phyloP scores from a whole-genome alignment of 2,113 vertebrate genomes.

The Periophthalmodon schlosseri region DNA sequence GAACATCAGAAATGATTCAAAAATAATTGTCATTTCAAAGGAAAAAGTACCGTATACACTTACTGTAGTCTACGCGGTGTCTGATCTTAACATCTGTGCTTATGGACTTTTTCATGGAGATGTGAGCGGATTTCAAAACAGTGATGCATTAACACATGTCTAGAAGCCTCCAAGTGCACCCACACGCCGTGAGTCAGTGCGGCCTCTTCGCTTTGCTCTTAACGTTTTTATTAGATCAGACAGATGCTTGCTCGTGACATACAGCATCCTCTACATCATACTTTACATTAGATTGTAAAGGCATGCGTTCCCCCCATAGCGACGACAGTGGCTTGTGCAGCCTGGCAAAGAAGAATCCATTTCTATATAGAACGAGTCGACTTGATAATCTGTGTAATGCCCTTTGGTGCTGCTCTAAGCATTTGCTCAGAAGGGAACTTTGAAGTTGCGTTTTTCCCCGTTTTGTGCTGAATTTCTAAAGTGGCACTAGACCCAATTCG shows the following conservation, averaged over 20 bases:
- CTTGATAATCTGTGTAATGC: constrained; percentile 70
- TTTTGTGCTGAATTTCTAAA: constrained; percentile 62
- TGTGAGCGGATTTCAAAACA: constrained; percentile 13
- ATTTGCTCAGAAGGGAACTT: constrained; percentile 67
- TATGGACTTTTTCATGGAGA: neutral
- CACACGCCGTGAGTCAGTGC: constrained; percentile 48
- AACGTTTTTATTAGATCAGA: constrained; percentile 64
- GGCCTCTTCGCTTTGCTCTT: constrained; percentile 38
- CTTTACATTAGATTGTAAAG: constrained; percentile 28
- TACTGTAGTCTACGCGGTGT: neutral
- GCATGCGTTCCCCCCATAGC: neutral
- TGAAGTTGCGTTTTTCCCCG: constrained; percentile 52
- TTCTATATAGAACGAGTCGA: constrained; percentile 54
- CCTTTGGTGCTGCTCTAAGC: constrained; percentile 71
- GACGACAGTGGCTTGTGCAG: constrained; percentile 24
- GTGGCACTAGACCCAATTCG: constrained; percentile 50
- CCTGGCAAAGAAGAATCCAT: constrained; percentile 52
- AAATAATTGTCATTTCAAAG: too few relatives aligned
- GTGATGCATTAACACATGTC: constrained; percentile 22
- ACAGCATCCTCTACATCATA: neutral
- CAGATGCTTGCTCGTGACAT: constrained; percentile 48
- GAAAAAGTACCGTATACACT: neutral
- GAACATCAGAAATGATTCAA: neutral
- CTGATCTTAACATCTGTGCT: neutral
- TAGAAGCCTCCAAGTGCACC: constrained; percentile 35